These are phyloP conservation scores for Heliconius cydno DNA, from an alignment of 2,888 invertebrate species.

Conservation along the genomic window DNA sequence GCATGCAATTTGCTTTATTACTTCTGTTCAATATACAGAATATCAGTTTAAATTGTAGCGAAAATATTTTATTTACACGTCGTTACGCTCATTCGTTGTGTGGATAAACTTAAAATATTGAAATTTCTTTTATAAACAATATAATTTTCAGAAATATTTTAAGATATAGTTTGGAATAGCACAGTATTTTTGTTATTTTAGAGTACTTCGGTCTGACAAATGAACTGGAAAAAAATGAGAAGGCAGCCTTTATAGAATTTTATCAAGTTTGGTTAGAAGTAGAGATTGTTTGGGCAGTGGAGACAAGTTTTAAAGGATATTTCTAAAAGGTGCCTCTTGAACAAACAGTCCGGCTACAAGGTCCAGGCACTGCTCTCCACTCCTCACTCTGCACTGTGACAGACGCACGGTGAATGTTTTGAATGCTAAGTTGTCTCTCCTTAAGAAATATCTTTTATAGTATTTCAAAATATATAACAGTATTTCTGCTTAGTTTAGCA, in stretches of 20 bases:
- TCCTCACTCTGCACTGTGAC: background rate
- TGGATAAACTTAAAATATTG: background rate
- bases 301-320: background rate
- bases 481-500: background rate
- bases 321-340: background rate
- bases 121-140: too few relatives aligned
- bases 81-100: background rate
- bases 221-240: too few relatives aligned
- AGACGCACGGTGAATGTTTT: too few relatives aligned
- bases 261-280: fast-evolving
- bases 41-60: slow-evolving; percentile 26
- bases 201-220: too few relatives aligned
- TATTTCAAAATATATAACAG: too few relatives aligned
- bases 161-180: too few relatives aligned
- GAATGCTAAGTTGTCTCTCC: too few relatives aligned
- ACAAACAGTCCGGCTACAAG: background rate
- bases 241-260: background rate
- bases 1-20: slow-evolving; percentile 38
- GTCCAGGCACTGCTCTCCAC: too few relatives aligned
- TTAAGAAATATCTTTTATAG: too few relatives aligned
- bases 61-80: slow-evolving; percentile 22
- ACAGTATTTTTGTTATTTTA: too few relatives aligned
- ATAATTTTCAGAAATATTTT: too few relatives aligned
- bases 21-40: slow-evolving; percentile 34
- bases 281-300: background rate